Evolutionary conservation across 2,888 invertebrate genomes (phyloP), one percentile per base, ranked within the genome.

Genomic region (Liposcelis brunnea): DNA sequence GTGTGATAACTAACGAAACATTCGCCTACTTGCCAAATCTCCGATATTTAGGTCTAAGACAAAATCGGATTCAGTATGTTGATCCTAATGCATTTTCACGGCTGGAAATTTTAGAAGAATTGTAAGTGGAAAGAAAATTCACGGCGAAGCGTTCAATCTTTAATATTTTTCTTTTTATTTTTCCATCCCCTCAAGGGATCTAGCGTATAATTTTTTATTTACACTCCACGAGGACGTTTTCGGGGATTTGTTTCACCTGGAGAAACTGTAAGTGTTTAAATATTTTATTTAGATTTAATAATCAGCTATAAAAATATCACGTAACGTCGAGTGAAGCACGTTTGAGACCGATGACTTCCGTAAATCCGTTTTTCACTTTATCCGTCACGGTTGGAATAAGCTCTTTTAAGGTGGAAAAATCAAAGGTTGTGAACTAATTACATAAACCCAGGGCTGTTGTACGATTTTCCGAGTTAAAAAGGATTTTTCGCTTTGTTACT

Each of bases 201-300:
- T 72, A 52, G 61, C 64, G 42, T 59, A 63, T 48, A 71, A 71
- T 58, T 58, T 62, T 40, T 59, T 72, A 48, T 56, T 60, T 48
- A 56, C 55, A 43, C 55, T 71, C 48, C 60, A 64, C 47, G 56
- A 59, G 38, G 57, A 62, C 43, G 57, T 65, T 44, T 70, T 72
- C 55, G 51, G 54, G 21, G 55, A 62, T 11, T 55, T 64, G 49
- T 54, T 50, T 45, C 61, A 62, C 51, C 58, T 72, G 51, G 62
- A 65, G 45, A 67, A 65, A 53, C 58, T 72, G 72, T 72, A 61
- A 69, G 70, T 66, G n/a, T 38, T 38, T 15, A 14, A 15, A 21
- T 16, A 21, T 38, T 38, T 38, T 38, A 11, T 16, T 38, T 4
- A 2, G n/a, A 5, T 16, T 10, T 19, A 16, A 32, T n/a, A 14